phyloP scores from a whole-genome alignment of 2,113 vertebrate genomes.

The Tonatia bakeri region DNA sequence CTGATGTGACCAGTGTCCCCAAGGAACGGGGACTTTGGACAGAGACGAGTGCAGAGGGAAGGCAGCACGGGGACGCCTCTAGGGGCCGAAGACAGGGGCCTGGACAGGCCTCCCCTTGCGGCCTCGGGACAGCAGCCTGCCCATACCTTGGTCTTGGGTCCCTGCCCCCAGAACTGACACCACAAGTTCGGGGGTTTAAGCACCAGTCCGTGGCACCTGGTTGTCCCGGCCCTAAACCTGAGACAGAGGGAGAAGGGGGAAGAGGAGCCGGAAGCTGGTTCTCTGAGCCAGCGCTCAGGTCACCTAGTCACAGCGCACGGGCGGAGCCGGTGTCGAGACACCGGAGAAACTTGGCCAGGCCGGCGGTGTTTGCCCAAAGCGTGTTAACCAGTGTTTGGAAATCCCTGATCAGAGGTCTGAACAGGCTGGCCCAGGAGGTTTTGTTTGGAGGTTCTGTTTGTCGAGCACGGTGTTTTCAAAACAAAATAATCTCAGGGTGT shows the following conservation, averaged over 20 bases:
- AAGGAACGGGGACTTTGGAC: neutral
- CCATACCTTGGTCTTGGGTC: too few species aligned
- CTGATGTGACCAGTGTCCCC: neutral
- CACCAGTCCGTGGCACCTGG: neutral
- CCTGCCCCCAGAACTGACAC: neutral
- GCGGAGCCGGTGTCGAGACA: neutral
- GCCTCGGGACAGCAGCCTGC: neutral
- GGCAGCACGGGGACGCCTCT: fast-evolving
- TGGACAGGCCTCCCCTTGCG: neutral
- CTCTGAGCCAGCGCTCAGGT: neutral
- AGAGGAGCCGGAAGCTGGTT: neutral
- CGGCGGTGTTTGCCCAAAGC: neutral
- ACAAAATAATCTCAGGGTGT: neutral
- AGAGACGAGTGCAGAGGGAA: neutral
- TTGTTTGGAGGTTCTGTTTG: constrained; percentile 20
- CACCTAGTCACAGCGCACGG: too few species aligned
- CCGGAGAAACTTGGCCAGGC: neutral
- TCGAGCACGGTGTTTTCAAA: neutral
- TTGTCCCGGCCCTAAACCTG: neutral
- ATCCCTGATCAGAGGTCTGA: neutral
- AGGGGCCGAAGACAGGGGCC: neutral
- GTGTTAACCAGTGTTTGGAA: neutral
- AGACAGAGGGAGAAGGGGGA: neutral
- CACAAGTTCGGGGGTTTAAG: neutral
- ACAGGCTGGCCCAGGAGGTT: neutral